Base-by-base conservation (phyloP, 2,113 vertebrate species). In the Halcyon malimbica region DNA sequence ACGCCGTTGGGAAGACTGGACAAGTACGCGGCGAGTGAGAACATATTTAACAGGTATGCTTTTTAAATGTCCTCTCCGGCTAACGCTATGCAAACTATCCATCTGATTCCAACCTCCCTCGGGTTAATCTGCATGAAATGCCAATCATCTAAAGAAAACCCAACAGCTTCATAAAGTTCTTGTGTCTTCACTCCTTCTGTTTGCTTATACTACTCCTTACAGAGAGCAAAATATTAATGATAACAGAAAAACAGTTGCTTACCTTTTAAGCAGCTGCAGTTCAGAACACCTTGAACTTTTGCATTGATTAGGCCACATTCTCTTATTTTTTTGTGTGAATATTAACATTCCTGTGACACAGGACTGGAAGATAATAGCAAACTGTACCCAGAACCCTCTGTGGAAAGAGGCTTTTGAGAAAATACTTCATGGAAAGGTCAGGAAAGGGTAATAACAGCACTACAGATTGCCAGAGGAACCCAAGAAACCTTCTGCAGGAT, bases 1-100 rank as follows among this genome's bases (percentile, higher is more conserved):
- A 99, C 98, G 39, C 99, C 99, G 67, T 96, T 99, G 98, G 99
- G 99, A 95, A 98, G 98, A 97, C 91, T 99, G 98, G 99, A 99
- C 98, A 99, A 99, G 98, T 99, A 99, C 98, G 98, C 98, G 97
- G 97, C 98, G 95, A 99, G 99, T 87, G 99, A 99, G 97, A 99
- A 99, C 98, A 97, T 99, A 95, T 99, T 99, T 98, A 99, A 99
- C 98, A 99, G 99, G 99, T 99, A 97, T 18, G 96, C 79, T 59
- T 73, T 91, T 84, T 53, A 65, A 80, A 83, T 77, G 54, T 76
- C 60, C 44, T 88, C 6, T 83, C 74, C 91, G 83, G 39, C 35
- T 92, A 78, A 75, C 1, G 1, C 19, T 87, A 17, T 93, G 67
- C 51, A 46, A 74, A 13, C 54, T 94, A 5, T 74, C 65, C 0